These are phyloP conservation scores for Lamproptera curius DNA, from an alignment of 2,888 invertebrate species.

Conservation along the genomic window DNA sequence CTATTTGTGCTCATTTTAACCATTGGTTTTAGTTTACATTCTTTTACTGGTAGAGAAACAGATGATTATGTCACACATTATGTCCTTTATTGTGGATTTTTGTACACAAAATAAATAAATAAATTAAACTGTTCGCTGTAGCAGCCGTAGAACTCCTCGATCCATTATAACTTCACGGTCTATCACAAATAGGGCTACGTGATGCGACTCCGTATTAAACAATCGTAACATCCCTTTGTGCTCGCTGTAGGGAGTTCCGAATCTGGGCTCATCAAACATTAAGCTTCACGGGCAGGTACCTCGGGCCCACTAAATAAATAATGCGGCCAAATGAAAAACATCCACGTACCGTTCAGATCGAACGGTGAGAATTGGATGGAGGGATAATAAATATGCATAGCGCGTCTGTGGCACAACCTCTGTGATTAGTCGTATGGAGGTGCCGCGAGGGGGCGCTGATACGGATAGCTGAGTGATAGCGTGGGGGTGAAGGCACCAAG, in stretches of 20 bases:
- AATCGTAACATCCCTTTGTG: slow-evolving; percentile 29
- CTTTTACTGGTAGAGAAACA: no score
- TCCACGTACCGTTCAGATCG: slow-evolving; percentile 52
- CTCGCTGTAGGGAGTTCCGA: slow-evolving; percentile 60
- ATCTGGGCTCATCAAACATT: slow-evolving; percentile 74
- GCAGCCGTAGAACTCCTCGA: background rate
- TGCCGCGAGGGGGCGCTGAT: slow-evolving; percentile 46
- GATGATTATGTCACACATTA: no score
- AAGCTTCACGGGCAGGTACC: slow-evolving; percentile 58
- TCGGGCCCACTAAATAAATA: slow-evolving; percentile 70
- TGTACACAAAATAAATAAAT: no score
- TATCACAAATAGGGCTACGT: slow-evolving; percentile 44
- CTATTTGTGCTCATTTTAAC: no score
- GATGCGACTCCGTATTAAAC: slow-evolving; percentile 44
- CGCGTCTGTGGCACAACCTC: slow-evolving; percentile 75
- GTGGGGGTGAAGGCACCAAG: slow-evolving; percentile 62
- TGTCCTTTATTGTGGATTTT: no score
- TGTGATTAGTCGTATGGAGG: slow-evolving; percentile 71
- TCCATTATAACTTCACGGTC: slow-evolving; percentile 28
- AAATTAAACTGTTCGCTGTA: no score
- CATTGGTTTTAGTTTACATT: no score
- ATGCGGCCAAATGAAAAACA: slow-evolving; percentile 71
- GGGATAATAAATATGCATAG: slow-evolving; percentile 76
- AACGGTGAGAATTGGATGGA: slow-evolving; percentile 68
- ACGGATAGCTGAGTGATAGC: slow-evolving; percentile 76